Percentiles rank a stretch among this genome's conserved stretches.
Conservation (phyloP, 2,113 vertebrate genomes). For the Cacatua alba region DNA sequence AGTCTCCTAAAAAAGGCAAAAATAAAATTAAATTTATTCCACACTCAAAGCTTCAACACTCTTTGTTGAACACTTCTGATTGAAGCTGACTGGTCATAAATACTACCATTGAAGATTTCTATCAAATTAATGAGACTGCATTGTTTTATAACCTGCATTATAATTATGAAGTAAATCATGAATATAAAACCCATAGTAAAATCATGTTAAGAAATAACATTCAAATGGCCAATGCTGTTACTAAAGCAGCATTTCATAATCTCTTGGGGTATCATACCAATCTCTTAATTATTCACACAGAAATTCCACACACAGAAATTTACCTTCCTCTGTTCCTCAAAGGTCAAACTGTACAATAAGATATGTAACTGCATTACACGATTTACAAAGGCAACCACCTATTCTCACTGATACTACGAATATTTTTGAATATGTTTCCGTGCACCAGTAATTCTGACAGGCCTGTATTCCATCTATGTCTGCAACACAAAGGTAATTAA, state of each 20-base stretch:
- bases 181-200: neutral
- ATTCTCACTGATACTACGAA: neutral
- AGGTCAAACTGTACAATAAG: neutral
- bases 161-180: neutral
- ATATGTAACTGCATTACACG: neutral
- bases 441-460: neutral
- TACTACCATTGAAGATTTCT: neutral
- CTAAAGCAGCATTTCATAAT: neutral
- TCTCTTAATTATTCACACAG: neutral
- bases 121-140: neutral
- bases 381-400: neutral
- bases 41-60: neutral
- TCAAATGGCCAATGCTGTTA: neutral
- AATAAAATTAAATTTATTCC: constrained; percentile 14
- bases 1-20: constrained; percentile 87
- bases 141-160: neutral
- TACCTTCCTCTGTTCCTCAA: neutral
- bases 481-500: neutral
- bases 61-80: neutral
- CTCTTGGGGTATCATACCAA: neutral
- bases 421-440: neutral
- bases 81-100: neutral
- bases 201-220: neutral
- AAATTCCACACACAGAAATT: neutral
- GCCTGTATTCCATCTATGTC: neutral